Evolutionary conservation across 1,140 invertebrate genomes (phyloP), one percentile per base, ranked within the genome.

Genomic region (Anoplolepis gracilipes): DNA sequence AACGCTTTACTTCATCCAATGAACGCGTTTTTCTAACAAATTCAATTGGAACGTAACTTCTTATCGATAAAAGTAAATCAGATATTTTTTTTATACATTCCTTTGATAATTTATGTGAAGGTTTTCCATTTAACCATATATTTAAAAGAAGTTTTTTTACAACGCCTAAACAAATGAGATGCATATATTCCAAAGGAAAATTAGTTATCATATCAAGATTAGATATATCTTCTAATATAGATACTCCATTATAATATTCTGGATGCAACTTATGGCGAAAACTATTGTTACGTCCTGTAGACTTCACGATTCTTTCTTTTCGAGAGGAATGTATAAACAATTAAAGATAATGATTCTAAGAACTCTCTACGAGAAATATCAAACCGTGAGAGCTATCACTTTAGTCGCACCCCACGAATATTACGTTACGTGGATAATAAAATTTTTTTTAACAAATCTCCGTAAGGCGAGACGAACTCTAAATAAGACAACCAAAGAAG

Each of bases 121-220:
- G n/a, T 22, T 65, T 39, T 2, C 33, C 33, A 8, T 39, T 19
- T 28, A 72, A n/a, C 69, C 46, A 72, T 53, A 72, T 69, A 16
- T 42, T 72, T 25, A 28, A 72, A 49, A 72, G 42, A 19, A 72
- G 30, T 22, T 55, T 55, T 72, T 72, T 72, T 22, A 72, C 53
- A 2, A 72, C 46, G 1, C 46, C 69, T 30, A 72, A 53, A 36
- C 69, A 72, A 49, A 72, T 55, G 2, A 72, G 42, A 55, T 55
- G 69, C 42, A 72, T 72, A 22, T 72, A 72, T 36, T 72, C 25
- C 30, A 72, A 72, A 53, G 25, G 69, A 53, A 72, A 55, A 55
- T 36, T 72, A 36, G 16, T 53, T 22, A 65, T n/a, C n/a, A 39
- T 42, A 22, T 30, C 64, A 39, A 65, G 8, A 62, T 16, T 33